phyloP scores from a whole-genome alignment of 2,113 vertebrate genomes.

The Antigone vipio region DNA sequence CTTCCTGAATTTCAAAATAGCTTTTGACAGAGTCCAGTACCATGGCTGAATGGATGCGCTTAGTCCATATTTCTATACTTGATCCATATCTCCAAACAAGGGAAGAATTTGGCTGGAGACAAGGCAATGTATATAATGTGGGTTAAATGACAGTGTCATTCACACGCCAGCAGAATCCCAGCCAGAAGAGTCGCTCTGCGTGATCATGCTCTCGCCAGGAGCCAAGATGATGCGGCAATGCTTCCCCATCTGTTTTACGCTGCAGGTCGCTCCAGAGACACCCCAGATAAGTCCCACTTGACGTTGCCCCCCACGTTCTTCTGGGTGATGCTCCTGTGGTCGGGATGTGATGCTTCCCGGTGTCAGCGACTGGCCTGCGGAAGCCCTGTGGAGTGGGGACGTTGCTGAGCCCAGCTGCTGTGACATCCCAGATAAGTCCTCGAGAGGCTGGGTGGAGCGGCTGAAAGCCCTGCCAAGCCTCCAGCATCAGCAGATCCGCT shows the following conservation, averaged over 20 bases:
- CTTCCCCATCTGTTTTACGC: rapidly evolving
- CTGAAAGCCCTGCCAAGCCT: not conserved
- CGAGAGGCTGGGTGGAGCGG: rapidly evolving
- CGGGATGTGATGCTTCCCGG: not conserved
- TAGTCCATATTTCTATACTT: not conserved
- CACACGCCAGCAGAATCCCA: not conserved
- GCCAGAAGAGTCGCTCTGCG: not conserved
- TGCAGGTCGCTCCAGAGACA: not conserved
- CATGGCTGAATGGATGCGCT: not conserved
- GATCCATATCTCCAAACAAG: not conserved
- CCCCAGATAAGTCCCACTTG: not conserved
- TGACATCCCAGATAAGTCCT: rapidly evolving
- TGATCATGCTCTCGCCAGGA: not conserved
- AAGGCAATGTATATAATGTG: not conserved
- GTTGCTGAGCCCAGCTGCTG: rapidly evolving
- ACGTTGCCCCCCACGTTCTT: rapidly evolving
- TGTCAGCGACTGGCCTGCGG: rapidly evolving
- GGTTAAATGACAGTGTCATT: not conserved
- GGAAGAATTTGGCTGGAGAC: not conserved
- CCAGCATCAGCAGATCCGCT: not conserved
- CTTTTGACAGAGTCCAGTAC: not conserved
- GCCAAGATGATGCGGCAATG: rapidly evolving
- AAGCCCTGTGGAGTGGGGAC: rapidly evolving
- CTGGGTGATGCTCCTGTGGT: not conserved
- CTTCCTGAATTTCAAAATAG: not conserved